A percentile compares a stretch with the other conserved stretches of the same genome.
phyloP scores from a whole-genome alignment of 2,797 vertebrate species.

The Brotula barbata region DNA sequence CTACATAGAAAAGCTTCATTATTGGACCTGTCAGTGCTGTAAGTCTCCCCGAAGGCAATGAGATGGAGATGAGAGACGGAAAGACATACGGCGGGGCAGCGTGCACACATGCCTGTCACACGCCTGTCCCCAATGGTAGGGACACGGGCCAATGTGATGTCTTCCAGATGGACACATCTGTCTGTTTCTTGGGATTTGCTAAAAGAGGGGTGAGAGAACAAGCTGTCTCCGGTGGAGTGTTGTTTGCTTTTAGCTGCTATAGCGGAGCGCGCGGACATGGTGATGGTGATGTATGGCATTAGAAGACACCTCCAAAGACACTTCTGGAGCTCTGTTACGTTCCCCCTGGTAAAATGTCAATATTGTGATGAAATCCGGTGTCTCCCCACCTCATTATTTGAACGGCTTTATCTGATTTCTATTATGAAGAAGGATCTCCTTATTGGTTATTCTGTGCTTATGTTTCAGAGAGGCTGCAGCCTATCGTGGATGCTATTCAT shows the following conservation, averaged over 20 bases:
- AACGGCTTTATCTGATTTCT: conserved; percentile 39
- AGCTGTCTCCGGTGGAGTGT: conserved; percentile 41
- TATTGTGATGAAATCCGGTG: conserved; percentile 41
- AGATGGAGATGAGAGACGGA: conserved; percentile 71
- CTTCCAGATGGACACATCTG: conserved; percentile 77
- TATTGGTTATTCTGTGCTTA: conserved; percentile 35
- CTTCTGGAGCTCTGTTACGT: conserved; percentile 27
- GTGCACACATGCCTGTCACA: conserved; percentile 64
- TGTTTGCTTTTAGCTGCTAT: conserved; percentile 59
- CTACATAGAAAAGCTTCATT: conserved; percentile 71
- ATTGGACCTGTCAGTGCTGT: conserved; percentile 73
- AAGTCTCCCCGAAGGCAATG: conserved; percentile 68
- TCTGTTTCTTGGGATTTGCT: conserved; percentile 62
- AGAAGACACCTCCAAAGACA: conserved; percentile 31
- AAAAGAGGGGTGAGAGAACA: conserved; percentile 55
- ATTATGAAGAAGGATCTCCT: conserved; percentile 13
- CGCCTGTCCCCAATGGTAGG: conserved; percentile 66
- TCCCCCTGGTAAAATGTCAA: conserved; percentile 44
- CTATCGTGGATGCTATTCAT: conserved; percentile 64
- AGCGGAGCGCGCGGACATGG: conserved; percentile 4
- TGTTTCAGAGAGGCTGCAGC: conserved; percentile 27
- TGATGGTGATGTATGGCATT: conserved; percentile 39
- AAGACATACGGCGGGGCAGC: conserved; percentile 54
- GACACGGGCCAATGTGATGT: conserved; percentile 68
- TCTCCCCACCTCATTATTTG: conserved; percentile 37